A percentile compares a stretch with the other conserved stretches of the same genome.
phyloP scores from a whole-genome alignment of 2,888 invertebrate genomes.

The Taenaris catops region DNA sequence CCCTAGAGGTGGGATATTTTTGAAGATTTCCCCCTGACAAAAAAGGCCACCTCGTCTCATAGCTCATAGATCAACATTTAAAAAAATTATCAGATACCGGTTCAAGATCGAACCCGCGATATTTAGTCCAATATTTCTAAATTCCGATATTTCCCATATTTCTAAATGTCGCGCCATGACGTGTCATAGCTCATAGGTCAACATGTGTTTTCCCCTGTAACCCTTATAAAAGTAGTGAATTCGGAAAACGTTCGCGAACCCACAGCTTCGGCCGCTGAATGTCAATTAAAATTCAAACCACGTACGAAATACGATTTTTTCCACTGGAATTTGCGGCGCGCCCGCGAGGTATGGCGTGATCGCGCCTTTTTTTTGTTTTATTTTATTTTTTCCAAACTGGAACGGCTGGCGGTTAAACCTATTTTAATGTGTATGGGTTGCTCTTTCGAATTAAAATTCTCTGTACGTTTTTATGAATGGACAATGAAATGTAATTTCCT shows the following conservation, averaged over 20 bases:
- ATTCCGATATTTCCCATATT: no score
- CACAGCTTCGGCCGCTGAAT: conserved; percentile 53
- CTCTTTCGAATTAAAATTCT: conserved; percentile 73
- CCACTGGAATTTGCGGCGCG: conserved; percentile 75
- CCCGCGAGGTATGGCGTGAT: conserved; percentile 72
- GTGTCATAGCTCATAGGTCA: no score
- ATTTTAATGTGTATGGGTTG: conserved; percentile 77
- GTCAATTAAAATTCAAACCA: conserved; percentile 81
- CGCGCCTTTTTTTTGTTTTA: conserved; percentile 75
- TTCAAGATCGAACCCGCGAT: no score
- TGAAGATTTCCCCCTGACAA: no score
- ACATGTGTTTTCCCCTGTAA: no score
- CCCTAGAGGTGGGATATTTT: no score
- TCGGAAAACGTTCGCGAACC: conserved; percentile 58
- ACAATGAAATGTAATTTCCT: conserved; percentile 74
- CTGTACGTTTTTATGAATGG: conserved; percentile 48
- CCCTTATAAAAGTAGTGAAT: conserved; percentile 49
- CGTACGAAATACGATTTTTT: conserved; percentile 80
- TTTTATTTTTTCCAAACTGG: conserved; percentile 71
- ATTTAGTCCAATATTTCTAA: no score
- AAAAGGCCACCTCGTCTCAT: no score
- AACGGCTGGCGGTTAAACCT: conserved; percentile 76
- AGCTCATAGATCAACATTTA: no score
- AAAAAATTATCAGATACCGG: no score
- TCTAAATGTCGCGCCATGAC: no score